Conservation (phyloP, 1,140 invertebrate species). For the Laupala kohalensis region DNA sequence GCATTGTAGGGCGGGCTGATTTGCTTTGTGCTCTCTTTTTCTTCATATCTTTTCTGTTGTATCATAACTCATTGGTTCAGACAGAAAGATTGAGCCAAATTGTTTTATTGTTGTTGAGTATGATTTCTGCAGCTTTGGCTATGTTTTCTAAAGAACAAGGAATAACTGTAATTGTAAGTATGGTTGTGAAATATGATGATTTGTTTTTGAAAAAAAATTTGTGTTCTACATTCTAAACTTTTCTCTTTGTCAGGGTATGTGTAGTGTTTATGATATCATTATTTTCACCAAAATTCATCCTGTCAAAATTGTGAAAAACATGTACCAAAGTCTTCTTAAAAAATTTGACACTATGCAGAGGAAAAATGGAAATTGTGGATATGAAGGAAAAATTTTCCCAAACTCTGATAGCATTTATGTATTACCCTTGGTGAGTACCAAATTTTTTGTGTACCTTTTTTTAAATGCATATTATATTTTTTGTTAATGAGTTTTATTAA, state of each 20-base stretch:
- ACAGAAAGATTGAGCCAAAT: neutral
- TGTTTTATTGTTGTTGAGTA: slow-evolving; percentile 6
- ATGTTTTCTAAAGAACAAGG: slow-evolving; percentile 91
- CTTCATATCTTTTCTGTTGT: slow-evolving; percentile 53
- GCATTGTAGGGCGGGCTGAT: slow-evolving; percentile 63
- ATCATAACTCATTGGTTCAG: slow-evolving; percentile 38
- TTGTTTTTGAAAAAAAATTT: too few relatives aligned
- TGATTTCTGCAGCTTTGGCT: slow-evolving; percentile 42
- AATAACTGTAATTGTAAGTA: slow-evolving; percentile 70
- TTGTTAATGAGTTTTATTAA: too few relatives aligned
- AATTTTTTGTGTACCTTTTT: too few relatives aligned
- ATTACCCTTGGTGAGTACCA: too few relatives aligned
- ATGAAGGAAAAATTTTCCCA: neutral
- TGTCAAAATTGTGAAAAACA: neutral
- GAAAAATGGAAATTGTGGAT: neutral
- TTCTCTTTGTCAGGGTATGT: slow-evolving; percentile 51
- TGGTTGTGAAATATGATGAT: neutral
- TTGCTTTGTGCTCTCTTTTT: slow-evolving; percentile 67
- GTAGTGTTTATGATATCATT: slow-evolving; percentile 52
- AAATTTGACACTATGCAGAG: neutral
- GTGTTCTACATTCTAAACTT: neutral
- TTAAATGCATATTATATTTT: too few relatives aligned
- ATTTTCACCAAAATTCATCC: neutral
- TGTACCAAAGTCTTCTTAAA: neutral
- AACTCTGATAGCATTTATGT: too few relatives aligned